Conservation (phyloP, 2,113 vertebrate species). For the Channa argus region DNA sequence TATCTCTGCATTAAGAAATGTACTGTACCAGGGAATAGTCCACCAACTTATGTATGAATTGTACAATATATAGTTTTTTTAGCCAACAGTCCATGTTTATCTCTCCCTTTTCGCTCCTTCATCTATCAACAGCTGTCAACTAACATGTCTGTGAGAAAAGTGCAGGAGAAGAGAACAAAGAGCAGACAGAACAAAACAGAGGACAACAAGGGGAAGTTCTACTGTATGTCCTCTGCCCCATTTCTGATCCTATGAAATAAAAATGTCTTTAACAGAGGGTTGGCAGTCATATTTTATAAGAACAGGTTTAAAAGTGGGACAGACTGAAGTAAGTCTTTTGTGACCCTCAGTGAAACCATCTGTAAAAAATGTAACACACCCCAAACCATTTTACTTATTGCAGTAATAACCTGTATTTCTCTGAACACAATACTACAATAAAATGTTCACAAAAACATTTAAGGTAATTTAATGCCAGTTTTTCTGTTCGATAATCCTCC, state of each 20-base stretch:
- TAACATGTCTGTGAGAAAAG: constrained; percentile 13
- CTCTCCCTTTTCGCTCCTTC: neutral
- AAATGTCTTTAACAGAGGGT: constrained; percentile 61
- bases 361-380: constrained; percentile 6
- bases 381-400: neutral
- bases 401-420: neutral
- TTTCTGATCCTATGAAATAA: constrained; percentile 60
- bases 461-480: neutral
- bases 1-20: neutral
- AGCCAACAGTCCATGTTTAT: neutral
- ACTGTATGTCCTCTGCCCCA: constrained; percentile 12
- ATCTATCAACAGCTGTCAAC: constrained; percentile 13
- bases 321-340: constrained; percentile 12
- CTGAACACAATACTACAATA: neutral
- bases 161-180: constrained; percentile 1
- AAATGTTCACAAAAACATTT: neutral
- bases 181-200: constrained; percentile 14
- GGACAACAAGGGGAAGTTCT: neutral
- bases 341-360: constrained; percentile 26
- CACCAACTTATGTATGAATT: neutral
- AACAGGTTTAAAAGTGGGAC: constrained; percentile 8
- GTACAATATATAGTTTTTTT: too few relatives aligned
- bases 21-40: constrained; percentile 3
- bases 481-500: neutral
- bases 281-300: constrained; percentile 57